Evolutionary conservation across 2,797 vertebrate species (phyloP).

Genomic region (Falco peregrinus): DNA sequence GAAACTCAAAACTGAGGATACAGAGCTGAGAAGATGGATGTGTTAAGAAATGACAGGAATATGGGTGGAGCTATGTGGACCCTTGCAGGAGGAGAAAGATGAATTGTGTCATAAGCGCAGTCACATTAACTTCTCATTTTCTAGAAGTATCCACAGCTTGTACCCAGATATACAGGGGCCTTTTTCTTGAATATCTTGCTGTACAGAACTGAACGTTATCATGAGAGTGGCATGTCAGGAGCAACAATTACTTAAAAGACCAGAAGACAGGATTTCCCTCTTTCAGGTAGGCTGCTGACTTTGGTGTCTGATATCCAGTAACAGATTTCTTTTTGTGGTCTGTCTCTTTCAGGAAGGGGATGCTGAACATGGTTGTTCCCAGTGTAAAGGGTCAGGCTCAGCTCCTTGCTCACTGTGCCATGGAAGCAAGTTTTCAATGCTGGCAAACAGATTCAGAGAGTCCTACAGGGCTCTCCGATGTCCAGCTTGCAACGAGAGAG

Average conservation of each 20-base stretch:
- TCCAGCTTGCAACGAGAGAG: constrained; percentile 90
- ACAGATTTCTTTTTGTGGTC: background rate
- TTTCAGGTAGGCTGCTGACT: rapidly evolving
- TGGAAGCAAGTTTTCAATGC: constrained; percentile 97
- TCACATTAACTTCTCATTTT: background rate
- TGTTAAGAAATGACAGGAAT: background rate
- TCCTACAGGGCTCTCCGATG: constrained; percentile 93
- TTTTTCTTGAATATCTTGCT: background rate
- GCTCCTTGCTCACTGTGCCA: constrained; percentile 95
- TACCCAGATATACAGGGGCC: background rate
- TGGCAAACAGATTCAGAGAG: constrained; percentile 96
- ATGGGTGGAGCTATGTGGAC: background rate
- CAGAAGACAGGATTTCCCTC: background rate
- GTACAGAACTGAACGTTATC: background rate
- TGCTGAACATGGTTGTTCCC: constrained; percentile 75
- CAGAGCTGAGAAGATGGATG: background rate
- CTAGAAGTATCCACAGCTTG: background rate
- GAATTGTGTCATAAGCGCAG: background rate
- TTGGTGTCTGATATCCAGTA: background rate
- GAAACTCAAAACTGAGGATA: background rate
- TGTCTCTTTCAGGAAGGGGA: constrained; percentile 64
- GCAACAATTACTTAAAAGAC: background rate
- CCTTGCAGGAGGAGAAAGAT: background rate
- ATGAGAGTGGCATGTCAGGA: background rate
- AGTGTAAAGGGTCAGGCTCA: constrained; percentile 89